Percentiles rank a stretch among this genome's conserved stretches.
Evolutionary conservation across 1,140 invertebrate genomes (phyloP).

Genomic region (Mya arenaria): DNA sequence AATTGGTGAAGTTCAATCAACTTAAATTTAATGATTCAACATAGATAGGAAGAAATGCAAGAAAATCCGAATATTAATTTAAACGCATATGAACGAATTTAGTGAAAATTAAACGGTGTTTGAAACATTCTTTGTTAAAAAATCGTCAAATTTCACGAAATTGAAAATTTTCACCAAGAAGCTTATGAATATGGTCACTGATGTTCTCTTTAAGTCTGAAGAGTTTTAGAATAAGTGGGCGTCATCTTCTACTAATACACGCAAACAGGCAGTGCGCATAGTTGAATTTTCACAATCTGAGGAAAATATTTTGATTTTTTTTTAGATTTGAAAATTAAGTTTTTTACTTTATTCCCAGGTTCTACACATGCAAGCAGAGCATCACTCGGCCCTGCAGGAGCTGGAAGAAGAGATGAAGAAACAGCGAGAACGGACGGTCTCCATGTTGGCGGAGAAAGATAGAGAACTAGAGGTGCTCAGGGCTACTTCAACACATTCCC

Average conservation of each 20-base stretch:
- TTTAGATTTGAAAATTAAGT: too few species aligned
- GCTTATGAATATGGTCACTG: too few species aligned
- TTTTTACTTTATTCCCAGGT: constrained; percentile 3
- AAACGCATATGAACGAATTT: too few species aligned
- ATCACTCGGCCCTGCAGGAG: constrained; percentile 83
- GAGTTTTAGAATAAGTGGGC: background rate
- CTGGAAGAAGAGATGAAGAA: constrained; percentile 90
- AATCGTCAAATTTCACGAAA: too few species aligned
- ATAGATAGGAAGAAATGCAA: too few species aligned
- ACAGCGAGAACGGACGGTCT: constrained; percentile 89
- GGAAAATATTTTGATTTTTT: background rate
- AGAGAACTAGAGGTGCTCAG: constrained; percentile 88
- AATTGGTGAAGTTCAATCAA: too few species aligned
- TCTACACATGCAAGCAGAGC: constrained; percentile 82
- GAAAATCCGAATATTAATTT: too few species aligned
- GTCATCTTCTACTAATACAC: background rate
- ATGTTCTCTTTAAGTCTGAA: background rate
- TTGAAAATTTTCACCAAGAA: too few species aligned
- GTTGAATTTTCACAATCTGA: background rate
- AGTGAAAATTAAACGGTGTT: too few species aligned
- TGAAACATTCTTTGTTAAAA: too few species aligned
- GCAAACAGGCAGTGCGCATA: background rate
- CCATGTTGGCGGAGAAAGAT: constrained; percentile 90
- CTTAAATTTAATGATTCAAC: too few species aligned
- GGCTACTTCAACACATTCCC: constrained; percentile 39